Conservation (phyloP, 2,113 vertebrate species). For the Vombatus ursinus region DNA sequence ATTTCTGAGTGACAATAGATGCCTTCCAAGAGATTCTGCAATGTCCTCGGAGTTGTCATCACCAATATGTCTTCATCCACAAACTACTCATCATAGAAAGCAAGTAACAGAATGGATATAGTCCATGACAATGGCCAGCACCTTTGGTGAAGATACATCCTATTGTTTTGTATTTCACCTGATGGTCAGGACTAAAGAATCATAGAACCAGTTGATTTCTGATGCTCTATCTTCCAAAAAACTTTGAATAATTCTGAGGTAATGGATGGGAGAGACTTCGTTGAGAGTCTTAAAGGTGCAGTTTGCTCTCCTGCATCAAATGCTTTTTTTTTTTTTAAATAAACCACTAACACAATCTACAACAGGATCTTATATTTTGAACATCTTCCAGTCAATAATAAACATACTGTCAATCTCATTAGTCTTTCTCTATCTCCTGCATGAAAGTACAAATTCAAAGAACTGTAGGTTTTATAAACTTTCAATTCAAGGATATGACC, state of each 20-base stretch:
- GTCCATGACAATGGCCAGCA: neutral
- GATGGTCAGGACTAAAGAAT: neutral
- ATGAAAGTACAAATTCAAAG: slow-evolving; percentile 15
- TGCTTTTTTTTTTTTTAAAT: neutral
- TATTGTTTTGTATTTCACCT: neutral
- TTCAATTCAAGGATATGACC: slow-evolving; percentile 25
- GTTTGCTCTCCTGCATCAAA: neutral
- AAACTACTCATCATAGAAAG: neutral
- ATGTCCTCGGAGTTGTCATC: neutral
- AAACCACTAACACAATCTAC: neutral
- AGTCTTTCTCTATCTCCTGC: neutral
- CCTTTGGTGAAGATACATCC: neutral
- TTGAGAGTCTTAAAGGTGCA: neutral
- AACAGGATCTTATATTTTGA: neutral
- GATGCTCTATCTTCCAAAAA: neutral
- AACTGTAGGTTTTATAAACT: slow-evolving; percentile 24
- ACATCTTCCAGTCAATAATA: neutral
- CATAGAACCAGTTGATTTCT: neutral
- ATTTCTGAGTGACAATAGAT: neutral
- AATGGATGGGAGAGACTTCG: neutral
- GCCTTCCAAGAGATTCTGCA: neutral
- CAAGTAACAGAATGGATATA: neutral
- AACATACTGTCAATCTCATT: slow-evolving; percentile 32
- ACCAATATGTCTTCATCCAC: neutral
- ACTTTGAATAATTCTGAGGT: neutral